Evolutionary conservation across 2,797 vertebrate genomes (phyloP).

Genomic region (Lepilemur ruficaudatus): DNA sequence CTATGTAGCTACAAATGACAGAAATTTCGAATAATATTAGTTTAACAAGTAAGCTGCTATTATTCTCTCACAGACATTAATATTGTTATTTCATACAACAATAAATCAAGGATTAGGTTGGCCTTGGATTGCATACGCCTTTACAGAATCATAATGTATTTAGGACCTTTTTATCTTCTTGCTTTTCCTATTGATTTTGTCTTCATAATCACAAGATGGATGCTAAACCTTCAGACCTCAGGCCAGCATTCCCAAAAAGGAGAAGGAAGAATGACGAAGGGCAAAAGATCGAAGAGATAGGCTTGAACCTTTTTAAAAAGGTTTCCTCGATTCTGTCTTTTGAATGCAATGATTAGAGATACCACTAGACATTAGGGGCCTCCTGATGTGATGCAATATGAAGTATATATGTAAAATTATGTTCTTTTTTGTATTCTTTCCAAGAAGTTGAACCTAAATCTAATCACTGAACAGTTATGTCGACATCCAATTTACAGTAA

Average conservation of each 20-base stretch:
- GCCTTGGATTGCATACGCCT: not conserved
- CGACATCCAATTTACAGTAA: not conserved
- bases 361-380: not conserved
- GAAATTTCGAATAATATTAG: not conserved
- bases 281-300: not conserved
- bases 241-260: not conserved
- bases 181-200: not conserved
- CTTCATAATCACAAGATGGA: not conserved
- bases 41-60: not conserved
- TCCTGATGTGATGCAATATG: not conserved
- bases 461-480: not conserved
- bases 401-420: not conserved
- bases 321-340: not conserved
- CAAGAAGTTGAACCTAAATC: not conserved
- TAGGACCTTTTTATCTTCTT: not conserved
- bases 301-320: not conserved
- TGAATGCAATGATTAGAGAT: not conserved
- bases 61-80: not conserved
- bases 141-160: not conserved
- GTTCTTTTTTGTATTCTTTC: not conserved
- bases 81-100: not conserved
- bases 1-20: not conserved
- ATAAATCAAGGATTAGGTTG: not conserved
- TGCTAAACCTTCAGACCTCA: not conserved
- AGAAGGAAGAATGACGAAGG: not conserved